A percentile compares a stretch with the other conserved stretches of the same genome.
Evolutionary conservation across 2,113 vertebrate species (phyloP).

Genomic region (Narcine bancroftii): DNA sequence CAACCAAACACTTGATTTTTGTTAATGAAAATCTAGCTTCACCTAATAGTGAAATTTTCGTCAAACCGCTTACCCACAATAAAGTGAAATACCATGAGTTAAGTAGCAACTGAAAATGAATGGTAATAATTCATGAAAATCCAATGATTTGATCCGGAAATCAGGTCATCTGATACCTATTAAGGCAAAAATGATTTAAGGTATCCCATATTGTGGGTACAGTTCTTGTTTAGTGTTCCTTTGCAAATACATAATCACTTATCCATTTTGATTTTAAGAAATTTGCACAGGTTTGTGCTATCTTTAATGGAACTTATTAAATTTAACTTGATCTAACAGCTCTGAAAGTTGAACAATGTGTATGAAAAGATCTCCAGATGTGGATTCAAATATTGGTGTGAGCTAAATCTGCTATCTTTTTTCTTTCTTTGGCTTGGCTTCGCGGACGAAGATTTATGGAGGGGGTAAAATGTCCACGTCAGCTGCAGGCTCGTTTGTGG

Average conservation of each 20-base stretch:
- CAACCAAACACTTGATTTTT: neutral
- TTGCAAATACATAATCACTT: neutral
- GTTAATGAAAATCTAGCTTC: neutral
- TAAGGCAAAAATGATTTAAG: neutral
- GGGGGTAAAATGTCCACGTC: too few species aligned
- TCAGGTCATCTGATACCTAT: neutral
- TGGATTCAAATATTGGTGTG: neutral
- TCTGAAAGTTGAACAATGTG: neutral
- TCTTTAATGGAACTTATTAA: neutral
- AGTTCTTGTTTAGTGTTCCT: neutral
- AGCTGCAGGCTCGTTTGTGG: too few species aligned
- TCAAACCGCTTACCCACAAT: neutral
- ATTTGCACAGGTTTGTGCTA: neutral
- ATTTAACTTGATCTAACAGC: neutral
- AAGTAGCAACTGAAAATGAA: neutral
- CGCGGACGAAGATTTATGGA: too few species aligned
- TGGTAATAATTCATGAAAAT: neutral
- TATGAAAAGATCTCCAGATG: neutral
- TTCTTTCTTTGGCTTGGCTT: too few species aligned
- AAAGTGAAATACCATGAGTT: neutral
- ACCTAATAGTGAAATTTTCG: neutral
- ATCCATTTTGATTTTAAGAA: neutral
- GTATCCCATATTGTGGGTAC: neutral
- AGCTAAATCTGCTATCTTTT: neutral
- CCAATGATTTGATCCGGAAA: neutral